Base-by-base conservation (phyloP, 64 coral and sea anemone genomes). In the Acropora tenuis region DNA sequence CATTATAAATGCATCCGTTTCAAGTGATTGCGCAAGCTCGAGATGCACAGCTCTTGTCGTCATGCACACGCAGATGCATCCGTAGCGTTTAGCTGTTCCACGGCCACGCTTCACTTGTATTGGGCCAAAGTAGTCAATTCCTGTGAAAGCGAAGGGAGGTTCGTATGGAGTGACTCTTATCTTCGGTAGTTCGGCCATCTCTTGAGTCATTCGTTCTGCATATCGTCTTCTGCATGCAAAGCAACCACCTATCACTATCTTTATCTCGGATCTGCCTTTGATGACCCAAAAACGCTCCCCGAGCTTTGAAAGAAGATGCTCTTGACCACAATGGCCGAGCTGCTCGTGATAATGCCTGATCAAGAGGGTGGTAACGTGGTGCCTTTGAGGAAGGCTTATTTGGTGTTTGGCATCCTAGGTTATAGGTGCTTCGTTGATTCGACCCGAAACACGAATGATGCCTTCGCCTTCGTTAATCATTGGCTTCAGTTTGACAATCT, bases 181-280 rank as follows among this genome's bases (percentile, higher is more conserved):
- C 43, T 82, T 91, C 10, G 90, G 90, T 8, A 96, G 63, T 12
- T 92, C 80, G 50, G 78, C 94, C 94, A 92, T 96, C 58, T 89
- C 57, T 73, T 92, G 90, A 5, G 13, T 82, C 41, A 57, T 44
- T 44, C 9, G 88, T 47, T 20, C 59, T 2, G 80, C 60, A 18
- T 16, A 73, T 41, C 40, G 74, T 66, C 84, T 89, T 47, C 18
- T 84, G 41, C 80, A 92, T 1, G 2, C 0, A 12, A 92, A 72
- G 44, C 86, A 96, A 30, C 1, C 78, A 2, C 18, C 53, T 1
- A 90, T 42, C 19, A 92, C 90, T 46, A 88, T 48, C 86, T 77
- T 92, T 13, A 92, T 74, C 0, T 67, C 73, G 11, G 63, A 15
- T 61, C 94, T 66, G 5, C 10, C 85, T 2, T 92, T 48, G 6